Percentiles rank a stretch among this genome's conserved stretches.
These are phyloP conservation scores for Gymnobelideus leadbeateri DNA, from an alignment of 2,113 vertebrate genomes.

Conservation along the genomic window DNA sequence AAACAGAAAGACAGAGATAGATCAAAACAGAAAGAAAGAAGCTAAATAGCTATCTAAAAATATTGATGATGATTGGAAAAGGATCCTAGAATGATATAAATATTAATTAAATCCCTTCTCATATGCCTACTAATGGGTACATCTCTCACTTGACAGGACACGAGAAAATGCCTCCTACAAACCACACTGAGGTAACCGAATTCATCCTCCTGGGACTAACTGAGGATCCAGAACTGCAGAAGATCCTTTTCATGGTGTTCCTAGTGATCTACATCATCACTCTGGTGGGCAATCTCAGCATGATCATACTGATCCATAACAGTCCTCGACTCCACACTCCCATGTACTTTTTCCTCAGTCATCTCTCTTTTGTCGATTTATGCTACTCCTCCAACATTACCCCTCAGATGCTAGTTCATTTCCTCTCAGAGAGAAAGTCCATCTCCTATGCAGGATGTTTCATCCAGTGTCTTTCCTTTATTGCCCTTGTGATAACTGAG, in stretches of 20 bases:
- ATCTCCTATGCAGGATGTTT: conserved; percentile 68
- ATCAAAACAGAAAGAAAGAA: not conserved
- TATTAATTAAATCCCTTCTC: too few relatives aligned
- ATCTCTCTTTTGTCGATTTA: conserved; percentile 71
- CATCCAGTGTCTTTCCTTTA: conserved; percentile 70
- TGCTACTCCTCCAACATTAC: conserved; percentile 68
- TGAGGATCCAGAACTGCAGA: conserved; percentile 20
- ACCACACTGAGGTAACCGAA: conserved; percentile 29
- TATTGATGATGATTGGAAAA: not conserved
- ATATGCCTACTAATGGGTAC: too few relatives aligned
- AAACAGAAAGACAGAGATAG: not conserved
- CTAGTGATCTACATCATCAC: conserved; percentile 62
- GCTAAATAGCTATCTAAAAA: not conserved
- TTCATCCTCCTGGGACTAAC: conserved; percentile 75
- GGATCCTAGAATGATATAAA: not conserved
- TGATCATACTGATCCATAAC: conserved; percentile 50
- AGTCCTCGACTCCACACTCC: conserved; percentile 57
- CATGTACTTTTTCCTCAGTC: conserved; percentile 71
- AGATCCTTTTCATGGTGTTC: conserved; percentile 61
- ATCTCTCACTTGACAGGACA: not conserved
- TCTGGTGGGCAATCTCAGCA: conserved; percentile 41
- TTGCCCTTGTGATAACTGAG: conserved; percentile 71
- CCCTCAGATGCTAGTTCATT: conserved; percentile 56
- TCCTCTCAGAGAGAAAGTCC: conserved; percentile 62
- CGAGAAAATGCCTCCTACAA: conserved; percentile 38